Evolutionary conservation across 2,888 invertebrate species (phyloP).

Genomic region (Eristalis intricaria): DNA sequence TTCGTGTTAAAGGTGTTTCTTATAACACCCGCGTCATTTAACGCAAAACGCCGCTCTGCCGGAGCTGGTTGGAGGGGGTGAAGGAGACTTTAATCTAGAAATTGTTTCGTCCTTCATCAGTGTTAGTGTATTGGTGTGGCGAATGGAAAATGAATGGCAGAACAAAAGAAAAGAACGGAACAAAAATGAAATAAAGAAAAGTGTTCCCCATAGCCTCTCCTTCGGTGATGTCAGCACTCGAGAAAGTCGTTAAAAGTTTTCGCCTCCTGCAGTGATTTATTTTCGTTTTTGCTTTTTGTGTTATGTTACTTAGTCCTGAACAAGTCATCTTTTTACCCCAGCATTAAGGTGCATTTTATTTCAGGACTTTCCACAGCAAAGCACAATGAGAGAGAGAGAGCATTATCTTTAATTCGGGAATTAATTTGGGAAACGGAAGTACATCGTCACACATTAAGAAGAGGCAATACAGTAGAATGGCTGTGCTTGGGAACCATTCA

Average conservation of each 20-base stretch:
- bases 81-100: constrained; percentile 65
- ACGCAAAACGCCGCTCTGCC: constrained; percentile 23
- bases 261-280: constrained; percentile 71
- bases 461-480: not conserved
- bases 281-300: constrained; percentile 45
- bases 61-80: constrained; percentile 31
- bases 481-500: not conserved
- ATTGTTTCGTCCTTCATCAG: constrained; percentile 65
- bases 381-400: constrained; percentile 46
- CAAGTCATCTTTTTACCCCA: constrained; percentile 57
- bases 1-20: constrained; percentile 52
- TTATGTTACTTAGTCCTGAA: constrained; percentile 28
- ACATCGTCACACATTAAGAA: constrained; percentile 7
- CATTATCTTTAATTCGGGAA: constrained; percentile 69
- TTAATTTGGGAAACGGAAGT: constrained; percentile 51
- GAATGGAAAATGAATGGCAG: constrained; percentile 6
- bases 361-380: constrained; percentile 22
- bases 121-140: constrained; percentile 21
- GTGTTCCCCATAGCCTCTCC: constrained; percentile 54
- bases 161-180: constrained; percentile 22
- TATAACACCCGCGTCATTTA: constrained; percentile 44
- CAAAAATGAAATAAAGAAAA: constrained; percentile 27
- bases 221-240: constrained; percentile 59
- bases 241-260: constrained; percentile 72
- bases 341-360: constrained; percentile 66